phyloP scores from a whole-genome alignment of 2,797 vertebrate genomes.

The Furcifer pardalis region DNA sequence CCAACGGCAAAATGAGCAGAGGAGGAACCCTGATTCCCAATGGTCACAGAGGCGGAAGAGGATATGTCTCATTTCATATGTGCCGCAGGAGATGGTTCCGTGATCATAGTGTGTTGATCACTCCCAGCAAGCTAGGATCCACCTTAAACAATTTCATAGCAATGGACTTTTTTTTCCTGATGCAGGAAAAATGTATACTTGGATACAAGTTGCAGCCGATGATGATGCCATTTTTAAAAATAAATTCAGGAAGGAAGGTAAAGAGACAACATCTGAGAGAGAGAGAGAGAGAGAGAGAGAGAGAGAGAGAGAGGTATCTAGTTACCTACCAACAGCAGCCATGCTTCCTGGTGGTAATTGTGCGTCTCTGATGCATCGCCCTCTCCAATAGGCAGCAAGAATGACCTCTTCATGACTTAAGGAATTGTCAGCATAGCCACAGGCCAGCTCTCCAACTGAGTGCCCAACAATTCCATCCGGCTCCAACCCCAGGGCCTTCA shows the following conservation, averaged over 20 bases:
- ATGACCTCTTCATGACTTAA: slow-evolving; percentile 87
- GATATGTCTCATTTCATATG: not conserved
- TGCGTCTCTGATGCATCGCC: slow-evolving; percentile 91
- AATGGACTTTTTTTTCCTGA: no score
- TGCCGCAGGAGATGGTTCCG: no score
- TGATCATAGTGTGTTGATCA: no score
- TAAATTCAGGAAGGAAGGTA: not conserved
- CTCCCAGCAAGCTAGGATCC: no score
- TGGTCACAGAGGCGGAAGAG: no score
- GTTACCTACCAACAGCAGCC: slow-evolving; percentile 92
- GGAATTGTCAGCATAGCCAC: slow-evolving; percentile 92
- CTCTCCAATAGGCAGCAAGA: slow-evolving; percentile 93
- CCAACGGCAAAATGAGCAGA: no score
- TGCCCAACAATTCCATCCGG: slow-evolving; percentile 95
- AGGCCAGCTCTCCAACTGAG: slow-evolving; percentile 94
- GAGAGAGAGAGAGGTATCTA: no score
- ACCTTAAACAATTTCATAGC: no score
- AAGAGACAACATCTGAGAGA: not conserved
- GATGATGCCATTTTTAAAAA: no score
- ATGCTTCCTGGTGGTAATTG: slow-evolving; percentile 89
- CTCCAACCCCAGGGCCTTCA: slow-evolving; percentile 84
- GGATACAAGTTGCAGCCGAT: no score
- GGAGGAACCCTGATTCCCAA: no score
- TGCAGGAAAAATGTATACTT: no score
- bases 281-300: not conserved